Conservation (phyloP, 2,797 vertebrate genomes). For the Numenius phaeopus region DNA sequence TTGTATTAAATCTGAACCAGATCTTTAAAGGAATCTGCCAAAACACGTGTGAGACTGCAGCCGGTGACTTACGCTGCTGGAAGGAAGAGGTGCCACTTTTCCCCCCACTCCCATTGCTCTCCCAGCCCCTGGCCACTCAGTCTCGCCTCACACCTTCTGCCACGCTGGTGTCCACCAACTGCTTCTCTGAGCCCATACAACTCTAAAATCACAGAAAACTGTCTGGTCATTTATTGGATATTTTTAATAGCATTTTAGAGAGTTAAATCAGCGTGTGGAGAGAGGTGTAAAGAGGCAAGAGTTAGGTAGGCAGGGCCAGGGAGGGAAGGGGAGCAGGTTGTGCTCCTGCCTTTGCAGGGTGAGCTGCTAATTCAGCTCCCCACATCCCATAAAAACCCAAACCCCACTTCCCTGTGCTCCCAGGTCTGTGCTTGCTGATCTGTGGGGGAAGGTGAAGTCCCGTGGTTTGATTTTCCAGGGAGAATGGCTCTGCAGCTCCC, state of each 20-base stretch:
- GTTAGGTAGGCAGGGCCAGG: background rate
- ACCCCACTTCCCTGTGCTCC: background rate
- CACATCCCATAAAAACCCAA: background rate
- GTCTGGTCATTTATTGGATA: background rate
- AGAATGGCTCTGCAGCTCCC: background rate
- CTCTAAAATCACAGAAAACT: background rate
- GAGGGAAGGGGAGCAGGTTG: background rate
- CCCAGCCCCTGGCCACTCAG: background rate
- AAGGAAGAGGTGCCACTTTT: background rate
- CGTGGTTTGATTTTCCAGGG: background rate
- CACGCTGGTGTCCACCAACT: background rate
- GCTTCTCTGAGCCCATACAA: background rate
- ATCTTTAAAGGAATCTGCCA: background rate
- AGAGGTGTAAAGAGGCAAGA: background rate
- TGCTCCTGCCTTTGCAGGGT: background rate
- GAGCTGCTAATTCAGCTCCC: background rate
- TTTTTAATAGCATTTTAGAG: background rate
- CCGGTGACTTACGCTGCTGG: background rate
- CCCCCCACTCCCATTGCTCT: background rate
- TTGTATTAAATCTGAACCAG: constrained; percentile 5
- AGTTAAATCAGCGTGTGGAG: background rate
- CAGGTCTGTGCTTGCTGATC: background rate
- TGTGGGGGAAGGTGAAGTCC: background rate
- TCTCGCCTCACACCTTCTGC: background rate
- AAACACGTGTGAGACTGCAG: background rate